Conservation (phyloP, 1,140 invertebrate species). For the Drosophila kohkoa region DNA sequence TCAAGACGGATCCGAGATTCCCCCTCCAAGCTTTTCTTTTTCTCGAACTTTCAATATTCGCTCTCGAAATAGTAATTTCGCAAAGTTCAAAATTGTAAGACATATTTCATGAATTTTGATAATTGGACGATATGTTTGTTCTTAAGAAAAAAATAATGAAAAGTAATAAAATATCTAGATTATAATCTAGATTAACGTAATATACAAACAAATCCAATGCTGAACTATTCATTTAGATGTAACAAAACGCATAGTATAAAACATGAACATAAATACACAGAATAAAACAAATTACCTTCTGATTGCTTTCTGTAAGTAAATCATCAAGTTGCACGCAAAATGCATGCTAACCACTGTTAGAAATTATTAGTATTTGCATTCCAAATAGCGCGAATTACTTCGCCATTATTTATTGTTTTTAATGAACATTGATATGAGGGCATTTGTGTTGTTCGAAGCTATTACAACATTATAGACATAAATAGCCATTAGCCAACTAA, state of each 20-base stretch:
- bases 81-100: constrained; percentile 9
- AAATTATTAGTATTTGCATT: too few species aligned
- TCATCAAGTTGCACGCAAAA: too few species aligned
- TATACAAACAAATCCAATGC: constrained; percentile 48
- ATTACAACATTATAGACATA: too few species aligned
- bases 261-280: constrained; percentile 4
- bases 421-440: too few species aligned
- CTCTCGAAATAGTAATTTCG: background rate
- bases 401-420: too few species aligned
- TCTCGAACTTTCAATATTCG: background rate
- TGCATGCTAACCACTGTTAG: too few species aligned
- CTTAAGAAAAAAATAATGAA: constrained; percentile 29
- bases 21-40: too few species aligned
- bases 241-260: constrained; percentile 31
- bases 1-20: background rate
- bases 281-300: constrained; percentile 28
- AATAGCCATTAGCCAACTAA: too few species aligned
- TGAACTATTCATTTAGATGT: constrained; percentile 62
- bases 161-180: constrained; percentile 41
- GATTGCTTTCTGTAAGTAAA: background rate
- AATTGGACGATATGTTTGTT: constrained; percentile 17
- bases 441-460: too few species aligned
- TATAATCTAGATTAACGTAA: constrained; percentile 38
- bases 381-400: too few species aligned
- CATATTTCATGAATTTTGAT: constrained; percentile 14